These are phyloP conservation scores for Cyclophora punctaria DNA, from an alignment of 2,888 invertebrate genomes.

Conservation along the genomic window DNA sequence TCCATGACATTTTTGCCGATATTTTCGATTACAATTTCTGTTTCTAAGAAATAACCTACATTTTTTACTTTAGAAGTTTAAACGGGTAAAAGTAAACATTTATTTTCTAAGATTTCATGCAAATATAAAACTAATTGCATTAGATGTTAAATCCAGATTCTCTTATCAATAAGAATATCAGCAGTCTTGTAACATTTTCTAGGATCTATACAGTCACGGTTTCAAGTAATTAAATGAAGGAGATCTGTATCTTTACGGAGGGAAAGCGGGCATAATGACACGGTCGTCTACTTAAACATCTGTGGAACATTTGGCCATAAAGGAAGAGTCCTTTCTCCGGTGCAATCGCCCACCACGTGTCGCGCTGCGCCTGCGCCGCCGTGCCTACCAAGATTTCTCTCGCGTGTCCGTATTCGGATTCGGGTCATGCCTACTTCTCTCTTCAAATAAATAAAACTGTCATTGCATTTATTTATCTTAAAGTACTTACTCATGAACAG, in stretches of 20 bases:
- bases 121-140: no score
- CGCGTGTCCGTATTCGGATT: slow-evolving; percentile 64
- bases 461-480: no score
- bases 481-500: no score
- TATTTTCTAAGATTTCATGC: no score
- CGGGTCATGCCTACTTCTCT: slow-evolving; percentile 59
- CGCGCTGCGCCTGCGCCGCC: slow-evolving; percentile 25
- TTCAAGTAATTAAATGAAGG: slow-evolving; percentile 6
- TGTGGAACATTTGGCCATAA: slow-evolving; percentile 25
- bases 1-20: slow-evolving; percentile 1
- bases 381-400: slow-evolving; percentile 60
- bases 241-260: slow-evolving; percentile 19
- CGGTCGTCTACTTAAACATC: slow-evolving; percentile 16
- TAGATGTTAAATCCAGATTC: no score
- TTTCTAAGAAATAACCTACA: no score
- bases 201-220: no score
- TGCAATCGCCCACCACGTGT: slow-evolving; percentile 27
- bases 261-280: slow-evolving; percentile 19
- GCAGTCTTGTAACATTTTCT: no score
- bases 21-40: no score
- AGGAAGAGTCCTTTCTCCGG: slow-evolving; percentile 57
- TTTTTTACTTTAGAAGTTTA: no score
- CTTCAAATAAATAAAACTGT: slow-evolving; percentile 5
- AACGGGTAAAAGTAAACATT: no score
- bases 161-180: no score